Percentiles rank a stretch among this genome's conserved stretches.
phyloP scores from a whole-genome alignment of 2,888 invertebrate genomes.

The Alloplasta piceator region DNA sequence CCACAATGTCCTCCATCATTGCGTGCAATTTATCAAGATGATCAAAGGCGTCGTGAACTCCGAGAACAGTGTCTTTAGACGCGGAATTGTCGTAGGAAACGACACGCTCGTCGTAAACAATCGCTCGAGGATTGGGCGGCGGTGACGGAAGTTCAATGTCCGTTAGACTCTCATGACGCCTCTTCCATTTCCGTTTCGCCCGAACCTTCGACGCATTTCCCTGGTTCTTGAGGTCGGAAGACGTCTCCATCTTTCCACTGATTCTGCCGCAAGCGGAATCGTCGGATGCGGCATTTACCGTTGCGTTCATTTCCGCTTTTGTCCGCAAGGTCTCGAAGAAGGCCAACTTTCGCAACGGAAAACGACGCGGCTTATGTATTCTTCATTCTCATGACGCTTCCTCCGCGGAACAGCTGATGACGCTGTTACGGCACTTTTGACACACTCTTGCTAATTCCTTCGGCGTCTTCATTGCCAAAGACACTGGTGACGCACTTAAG shows the following conservation, averaged over 20 bases:
- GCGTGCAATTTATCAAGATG: slow-evolving; percentile 91
- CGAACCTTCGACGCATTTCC: too few species aligned
- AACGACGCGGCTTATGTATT: neutral
- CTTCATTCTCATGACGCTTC: neutral
- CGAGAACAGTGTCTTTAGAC: slow-evolving; percentile 84
- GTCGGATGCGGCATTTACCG: neutral
- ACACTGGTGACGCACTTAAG: neutral
- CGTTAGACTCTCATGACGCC: slow-evolving; percentile 40
- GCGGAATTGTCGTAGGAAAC: slow-evolving; percentile 69
- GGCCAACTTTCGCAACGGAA: neutral
- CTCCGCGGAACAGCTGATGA: neutral
- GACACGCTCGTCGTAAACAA: neutral
- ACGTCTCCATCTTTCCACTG: too few species aligned
- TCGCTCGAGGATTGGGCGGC: slow-evolving; percentile 82
- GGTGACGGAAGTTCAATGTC: slow-evolving; percentile 81
- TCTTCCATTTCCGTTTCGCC: neutral
- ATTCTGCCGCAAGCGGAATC: neutral
- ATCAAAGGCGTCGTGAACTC: slow-evolving; percentile 88
- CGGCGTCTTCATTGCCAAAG: slow-evolving; percentile 29
- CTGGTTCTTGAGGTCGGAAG: too few species aligned
- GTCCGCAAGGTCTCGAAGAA: neutral
- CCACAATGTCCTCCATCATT: slow-evolving; percentile 90
- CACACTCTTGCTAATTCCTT: slow-evolving; percentile 25
- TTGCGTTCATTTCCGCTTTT: neutral
- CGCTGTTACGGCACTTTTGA: slow-evolving; percentile 8